Conservation (phyloP, 2,113 vertebrate genomes). For the Ictidomys tridecemlineatus region DNA sequence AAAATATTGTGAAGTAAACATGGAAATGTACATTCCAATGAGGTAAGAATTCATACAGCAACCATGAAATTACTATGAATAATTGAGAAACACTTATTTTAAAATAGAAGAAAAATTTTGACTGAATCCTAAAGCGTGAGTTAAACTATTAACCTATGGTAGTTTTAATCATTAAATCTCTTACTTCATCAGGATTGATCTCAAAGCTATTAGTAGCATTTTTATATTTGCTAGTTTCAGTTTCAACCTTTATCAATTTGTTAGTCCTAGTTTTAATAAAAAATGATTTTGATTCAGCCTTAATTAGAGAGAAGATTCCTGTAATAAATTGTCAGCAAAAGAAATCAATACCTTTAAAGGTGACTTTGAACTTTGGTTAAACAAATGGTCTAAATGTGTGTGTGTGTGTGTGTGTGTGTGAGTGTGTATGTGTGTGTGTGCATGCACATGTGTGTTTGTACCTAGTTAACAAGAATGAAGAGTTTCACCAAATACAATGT, state of each 20-base stretch:
- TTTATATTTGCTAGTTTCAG: background rate
- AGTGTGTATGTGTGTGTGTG: background rate
- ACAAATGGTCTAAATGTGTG: background rate
- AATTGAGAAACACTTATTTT: background rate
- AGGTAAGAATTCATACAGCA: background rate
- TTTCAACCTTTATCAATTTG: slow-evolving; percentile 8
- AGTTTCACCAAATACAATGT: background rate
- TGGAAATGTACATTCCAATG: background rate
- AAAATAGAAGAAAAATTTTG: background rate
- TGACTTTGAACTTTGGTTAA: background rate
- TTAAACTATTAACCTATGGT: background rate
- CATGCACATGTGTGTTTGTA: background rate
- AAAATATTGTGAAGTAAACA: background rate
- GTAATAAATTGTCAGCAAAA: slow-evolving; percentile 21
- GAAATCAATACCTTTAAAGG: background rate
- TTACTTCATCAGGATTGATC: background rate
- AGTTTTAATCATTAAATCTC: background rate
- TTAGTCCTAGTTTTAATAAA: background rate
- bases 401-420: background rate
- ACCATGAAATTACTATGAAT: background rate
- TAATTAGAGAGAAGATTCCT: background rate
- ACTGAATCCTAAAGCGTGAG: background rate
- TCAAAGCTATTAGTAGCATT: background rate
- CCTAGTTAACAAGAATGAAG: background rate
- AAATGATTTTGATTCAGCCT: slow-evolving; percentile 8